These are phyloP conservation scores for Eidolon helvum DNA, from an alignment of 2,113 vertebrate genomes.

Conservation along the genomic window DNA sequence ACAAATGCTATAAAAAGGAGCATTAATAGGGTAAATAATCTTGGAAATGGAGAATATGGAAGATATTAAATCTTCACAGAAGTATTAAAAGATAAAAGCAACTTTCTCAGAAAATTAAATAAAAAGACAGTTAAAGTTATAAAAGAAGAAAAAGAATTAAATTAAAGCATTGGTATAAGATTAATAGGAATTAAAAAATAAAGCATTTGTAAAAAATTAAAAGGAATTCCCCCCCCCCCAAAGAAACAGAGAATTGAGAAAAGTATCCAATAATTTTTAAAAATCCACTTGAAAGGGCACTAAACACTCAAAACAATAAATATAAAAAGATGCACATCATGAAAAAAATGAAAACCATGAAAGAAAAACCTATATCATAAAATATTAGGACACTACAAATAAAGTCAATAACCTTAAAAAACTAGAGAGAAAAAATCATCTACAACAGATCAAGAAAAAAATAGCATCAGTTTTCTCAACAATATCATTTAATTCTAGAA, in stretches of 20 bases:
- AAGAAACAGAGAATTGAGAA: slow-evolving; percentile 11
- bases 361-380: neutral
- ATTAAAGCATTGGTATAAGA: neutral
- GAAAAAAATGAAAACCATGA: neutral
- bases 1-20: slow-evolving; percentile 13
- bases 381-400: neutral
- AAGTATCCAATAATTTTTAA: neutral
- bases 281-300: neutral
- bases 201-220: neutral
- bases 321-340: neutral
- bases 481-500: neutral
- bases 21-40: slow-evolving; percentile 38
- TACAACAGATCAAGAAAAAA: neutral
- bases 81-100: slow-evolving; percentile 20
- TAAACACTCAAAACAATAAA: neutral
- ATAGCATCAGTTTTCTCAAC: neutral
- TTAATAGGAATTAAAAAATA: neutral
- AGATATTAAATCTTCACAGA: slow-evolving; percentile 4
- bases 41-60: slow-evolving; percentile 27
- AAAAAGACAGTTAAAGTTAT: slow-evolving; percentile 12
- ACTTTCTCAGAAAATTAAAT: neutral
- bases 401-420: neutral
- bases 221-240: neutral
- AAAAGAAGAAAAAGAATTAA: slow-evolving; percentile 29
- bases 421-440: neutral